phyloP scores from a whole-genome alignment of 1,140 invertebrate species.

The Diabrotica undecimpunctata region DNA sequence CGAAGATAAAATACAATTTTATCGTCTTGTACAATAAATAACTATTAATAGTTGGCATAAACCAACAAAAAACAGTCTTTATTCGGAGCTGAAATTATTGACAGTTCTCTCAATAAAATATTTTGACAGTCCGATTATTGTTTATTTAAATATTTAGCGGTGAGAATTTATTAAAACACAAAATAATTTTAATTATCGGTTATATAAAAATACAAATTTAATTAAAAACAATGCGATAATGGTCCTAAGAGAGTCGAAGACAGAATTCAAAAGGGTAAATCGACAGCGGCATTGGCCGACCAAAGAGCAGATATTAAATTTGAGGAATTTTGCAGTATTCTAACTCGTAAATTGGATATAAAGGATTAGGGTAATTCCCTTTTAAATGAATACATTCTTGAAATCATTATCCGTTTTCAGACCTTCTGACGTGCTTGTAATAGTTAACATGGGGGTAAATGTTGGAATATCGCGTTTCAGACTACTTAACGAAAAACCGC shows the following conservation, averaged over 20 bases:
- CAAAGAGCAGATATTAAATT: constrained; percentile 40
- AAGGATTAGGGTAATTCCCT: constrained; percentile 15
- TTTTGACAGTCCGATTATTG: no score
- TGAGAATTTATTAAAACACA: no score
- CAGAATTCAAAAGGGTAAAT: not conserved
- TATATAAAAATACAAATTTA: no score
- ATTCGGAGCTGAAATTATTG: no score
- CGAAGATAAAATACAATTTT: no score
- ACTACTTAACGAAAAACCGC: not conserved
- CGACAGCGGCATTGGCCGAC: not conserved
- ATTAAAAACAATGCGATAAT: no score
- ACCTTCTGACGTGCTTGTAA: not conserved
- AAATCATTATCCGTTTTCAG: constrained; percentile 7
- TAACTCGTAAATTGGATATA: constrained; percentile 19
- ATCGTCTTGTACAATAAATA: no score
- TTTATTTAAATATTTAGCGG: no score
- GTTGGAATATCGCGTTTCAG: not conserved
- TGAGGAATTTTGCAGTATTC: constrained; percentile 36
- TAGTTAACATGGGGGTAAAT: not conserved
- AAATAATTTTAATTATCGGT: no score
- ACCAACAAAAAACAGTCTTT: no score
- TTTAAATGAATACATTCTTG: constrained; percentile 15
- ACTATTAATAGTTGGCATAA: no score
- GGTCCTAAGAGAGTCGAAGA: not conserved
- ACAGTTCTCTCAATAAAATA: no score